Percentiles rank a stretch among this genome's conserved stretches.
phyloP scores from a whole-genome alignment of 2,888 invertebrate genomes.

The Heteropelma amictum region DNA sequence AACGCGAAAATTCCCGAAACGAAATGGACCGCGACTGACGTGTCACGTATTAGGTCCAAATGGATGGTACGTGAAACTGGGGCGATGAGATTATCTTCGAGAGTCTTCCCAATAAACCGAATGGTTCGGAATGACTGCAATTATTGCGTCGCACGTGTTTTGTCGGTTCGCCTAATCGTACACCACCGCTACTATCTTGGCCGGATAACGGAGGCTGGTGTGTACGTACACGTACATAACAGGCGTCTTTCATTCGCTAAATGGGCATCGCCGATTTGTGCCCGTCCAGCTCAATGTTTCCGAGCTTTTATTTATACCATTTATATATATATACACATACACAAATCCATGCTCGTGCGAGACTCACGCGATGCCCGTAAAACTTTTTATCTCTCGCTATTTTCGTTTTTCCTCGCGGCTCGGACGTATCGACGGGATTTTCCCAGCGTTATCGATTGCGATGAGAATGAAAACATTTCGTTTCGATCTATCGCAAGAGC shows the following conservation, averaged over 20 bases:
- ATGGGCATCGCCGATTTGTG: constrained; percentile 54
- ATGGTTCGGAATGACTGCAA: constrained; percentile 74
- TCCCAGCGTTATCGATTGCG: too few relatives aligned
- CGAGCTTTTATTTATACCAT: constrained; percentile 19
- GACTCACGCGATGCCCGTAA: background rate
- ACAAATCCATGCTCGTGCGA: background rate
- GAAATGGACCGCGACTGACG: constrained; percentile 59
- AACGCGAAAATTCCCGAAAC: constrained; percentile 61
- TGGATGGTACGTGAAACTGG: constrained; percentile 71
- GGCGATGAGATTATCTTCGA: constrained; percentile 73
- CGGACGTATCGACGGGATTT: constrained; percentile 22
- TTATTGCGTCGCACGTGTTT: constrained; percentile 74
- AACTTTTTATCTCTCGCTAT: constrained; percentile 44
- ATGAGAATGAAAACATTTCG: too few relatives aligned
- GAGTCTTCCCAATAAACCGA: constrained; percentile 70
- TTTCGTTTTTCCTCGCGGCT: constrained; percentile 27
- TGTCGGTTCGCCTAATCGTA: constrained; percentile 53
- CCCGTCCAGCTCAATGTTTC: constrained; percentile 46
- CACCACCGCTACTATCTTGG: constrained; percentile 18
- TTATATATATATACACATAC: background rate
- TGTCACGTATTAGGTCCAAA: constrained; percentile 72
- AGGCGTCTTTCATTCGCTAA: constrained; percentile 45
- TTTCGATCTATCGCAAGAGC: background rate
- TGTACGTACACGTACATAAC: background rate
- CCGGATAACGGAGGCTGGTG: constrained; percentile 30